A percentile compares a stretch with the other conserved stretches of the same genome.
phyloP scores from a whole-genome alignment of 2,888 invertebrate species.

The Cenopis cana region DNA sequence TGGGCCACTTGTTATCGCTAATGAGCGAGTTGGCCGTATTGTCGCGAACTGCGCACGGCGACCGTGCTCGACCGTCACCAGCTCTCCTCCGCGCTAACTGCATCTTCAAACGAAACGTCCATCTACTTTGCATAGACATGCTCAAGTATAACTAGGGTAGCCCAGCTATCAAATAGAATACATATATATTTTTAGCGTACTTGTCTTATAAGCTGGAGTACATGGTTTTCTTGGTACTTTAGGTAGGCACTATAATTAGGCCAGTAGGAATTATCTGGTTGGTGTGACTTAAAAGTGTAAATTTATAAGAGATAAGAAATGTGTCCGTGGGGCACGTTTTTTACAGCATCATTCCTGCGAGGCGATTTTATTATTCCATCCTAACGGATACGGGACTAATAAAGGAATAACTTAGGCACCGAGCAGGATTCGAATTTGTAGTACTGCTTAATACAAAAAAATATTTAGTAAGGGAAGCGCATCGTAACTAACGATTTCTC shows the following conservation, averaged over 20 bases:
- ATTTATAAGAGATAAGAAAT: conserved; percentile 17
- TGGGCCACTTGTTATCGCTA: conserved; percentile 70
- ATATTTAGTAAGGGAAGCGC: too few species aligned
- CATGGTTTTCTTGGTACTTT: background rate
- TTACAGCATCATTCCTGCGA: conserved; percentile 10
- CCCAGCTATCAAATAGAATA: conserved; percentile 19
- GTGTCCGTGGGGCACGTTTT: conserved; percentile 17
- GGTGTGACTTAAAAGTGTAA: background rate
- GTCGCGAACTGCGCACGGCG: conserved; percentile 58
- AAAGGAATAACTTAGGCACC: too few species aligned
- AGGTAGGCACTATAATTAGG: background rate
- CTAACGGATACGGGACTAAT: conserved; percentile 12
- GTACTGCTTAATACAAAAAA: too few species aligned
- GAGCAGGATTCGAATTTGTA: too few species aligned
- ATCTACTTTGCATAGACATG: conserved; percentile 19
- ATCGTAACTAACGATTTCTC: too few species aligned
- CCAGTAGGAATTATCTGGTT: background rate
- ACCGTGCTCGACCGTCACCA: conserved; percentile 50
- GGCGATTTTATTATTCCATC: conserved; percentile 23
- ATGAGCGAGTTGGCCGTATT: conserved; percentile 67
- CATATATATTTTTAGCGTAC: conserved; percentile 18
- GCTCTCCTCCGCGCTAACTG: conserved; percentile 24
- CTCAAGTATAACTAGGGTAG: conserved; percentile 20
- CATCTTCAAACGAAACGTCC: conserved; percentile 21
- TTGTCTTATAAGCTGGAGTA: too few species aligned